Evolutionary conservation across 2,113 vertebrate species (phyloP).

Genomic region (Anas platyrhynchos): DNA sequence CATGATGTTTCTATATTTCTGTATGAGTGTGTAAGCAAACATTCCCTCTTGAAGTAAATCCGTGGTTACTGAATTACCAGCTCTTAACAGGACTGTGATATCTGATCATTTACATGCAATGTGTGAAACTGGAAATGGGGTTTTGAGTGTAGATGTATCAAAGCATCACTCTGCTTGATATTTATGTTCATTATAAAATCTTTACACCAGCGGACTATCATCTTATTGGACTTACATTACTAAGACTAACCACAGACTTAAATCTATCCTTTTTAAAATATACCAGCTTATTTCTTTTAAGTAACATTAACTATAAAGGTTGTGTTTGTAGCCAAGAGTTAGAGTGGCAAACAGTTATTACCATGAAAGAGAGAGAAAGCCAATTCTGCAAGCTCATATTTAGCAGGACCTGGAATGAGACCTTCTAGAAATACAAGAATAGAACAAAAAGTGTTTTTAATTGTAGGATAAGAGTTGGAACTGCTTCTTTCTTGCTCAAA

Average conservation of each 20-base stretch:
- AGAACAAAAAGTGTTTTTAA: neutral
- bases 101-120: neutral
- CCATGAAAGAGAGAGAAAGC: neutral
- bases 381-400: neutral
- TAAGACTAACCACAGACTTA: neutral
- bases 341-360: neutral
- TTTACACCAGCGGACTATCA: neutral
- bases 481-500: neutral
- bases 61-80: neutral
- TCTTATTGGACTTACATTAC: neutral
- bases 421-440: neutral
- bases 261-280: neutral
- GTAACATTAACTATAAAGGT: neutral
- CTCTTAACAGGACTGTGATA: neutral
- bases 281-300: neutral
- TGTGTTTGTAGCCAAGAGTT: neutral
- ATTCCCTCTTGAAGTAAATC: neutral
- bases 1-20: neutral
- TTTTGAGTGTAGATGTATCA: neutral
- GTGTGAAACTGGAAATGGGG: neutral
- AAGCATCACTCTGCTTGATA: neutral
- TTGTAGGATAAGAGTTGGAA: neutral
- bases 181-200: neutral
- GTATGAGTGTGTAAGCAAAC: neutral
- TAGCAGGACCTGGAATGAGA: neutral